Conservation (phyloP, 2,888 invertebrate genomes). For the Conomelus anceps region DNA sequence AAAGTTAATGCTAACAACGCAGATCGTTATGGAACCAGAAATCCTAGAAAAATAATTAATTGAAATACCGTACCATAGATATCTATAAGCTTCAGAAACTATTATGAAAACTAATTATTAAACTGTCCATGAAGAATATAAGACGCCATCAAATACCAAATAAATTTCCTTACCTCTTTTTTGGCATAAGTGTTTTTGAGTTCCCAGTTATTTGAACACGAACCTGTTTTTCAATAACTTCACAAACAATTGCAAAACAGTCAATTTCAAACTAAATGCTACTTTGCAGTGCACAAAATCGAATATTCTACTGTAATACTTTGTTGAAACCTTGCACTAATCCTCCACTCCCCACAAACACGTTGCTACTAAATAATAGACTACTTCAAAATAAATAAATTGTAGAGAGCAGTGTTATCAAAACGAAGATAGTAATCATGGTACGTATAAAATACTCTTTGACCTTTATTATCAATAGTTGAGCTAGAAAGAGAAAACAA, state of each 20-base stretch:
- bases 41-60: no score
- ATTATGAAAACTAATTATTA: no score
- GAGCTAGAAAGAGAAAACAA: not conserved
- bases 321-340: not conserved
- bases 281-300: not conserved
- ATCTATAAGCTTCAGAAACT: no score
- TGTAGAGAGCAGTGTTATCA: not conserved
- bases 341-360: not conserved
- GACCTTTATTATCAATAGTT: not conserved
- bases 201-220: not conserved
- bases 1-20: no score
- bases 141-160: not conserved
- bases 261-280: not conserved
- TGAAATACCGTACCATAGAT: no score
- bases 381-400: not conserved
- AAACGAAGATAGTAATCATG: not conserved
- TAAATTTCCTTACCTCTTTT: not conserved
- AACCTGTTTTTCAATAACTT: not conserved
- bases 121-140: no score
- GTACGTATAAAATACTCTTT: not conserved
- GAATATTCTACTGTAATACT: not conserved
- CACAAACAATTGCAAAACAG: not conserved
- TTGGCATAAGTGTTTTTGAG: not conserved
- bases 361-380: not conserved
- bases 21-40: no score